Evolutionary conservation across 2,113 vertebrate species (phyloP).

Genomic region (Callipepla squamata): DNA sequence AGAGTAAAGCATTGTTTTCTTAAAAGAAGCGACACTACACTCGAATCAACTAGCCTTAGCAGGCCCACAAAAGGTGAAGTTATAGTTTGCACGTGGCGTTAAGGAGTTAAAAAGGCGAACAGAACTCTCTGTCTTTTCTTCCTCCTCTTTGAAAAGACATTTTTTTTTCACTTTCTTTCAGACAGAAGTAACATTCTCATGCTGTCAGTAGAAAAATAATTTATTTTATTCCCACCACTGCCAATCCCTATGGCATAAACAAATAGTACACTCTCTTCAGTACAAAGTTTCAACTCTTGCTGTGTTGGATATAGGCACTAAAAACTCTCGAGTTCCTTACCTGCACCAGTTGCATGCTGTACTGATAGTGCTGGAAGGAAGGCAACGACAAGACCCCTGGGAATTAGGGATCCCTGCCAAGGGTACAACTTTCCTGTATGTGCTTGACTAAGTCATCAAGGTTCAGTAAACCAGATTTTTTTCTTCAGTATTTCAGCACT

Average conservation of each 20-base stretch:
- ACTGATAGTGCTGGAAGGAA: neutral
- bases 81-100: neutral
- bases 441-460: neutral
- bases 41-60: neutral
- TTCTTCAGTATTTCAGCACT: neutral
- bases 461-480: neutral
- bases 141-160: neutral
- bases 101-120: neutral
- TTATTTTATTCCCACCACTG: neutral
- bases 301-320: neutral
- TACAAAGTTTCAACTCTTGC: neutral
- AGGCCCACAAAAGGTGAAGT: neutral
- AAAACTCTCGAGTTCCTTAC: neutral
- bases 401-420: rapidly evolving
- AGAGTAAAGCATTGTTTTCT: neutral
- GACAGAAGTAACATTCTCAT: neutral
- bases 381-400: neutral
- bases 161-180: neutral
- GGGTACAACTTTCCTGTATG: neutral
- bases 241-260: neutral
- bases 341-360: rapidly evolving
- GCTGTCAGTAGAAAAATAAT: neutral
- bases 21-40: neutral
- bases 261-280: neutral
- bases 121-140: neutral